Evolutionary conservation across 2,797 vertebrate species (phyloP), one percentile per base, ranked within the genome.

Genomic region (Cyprinella venusta): DNA sequence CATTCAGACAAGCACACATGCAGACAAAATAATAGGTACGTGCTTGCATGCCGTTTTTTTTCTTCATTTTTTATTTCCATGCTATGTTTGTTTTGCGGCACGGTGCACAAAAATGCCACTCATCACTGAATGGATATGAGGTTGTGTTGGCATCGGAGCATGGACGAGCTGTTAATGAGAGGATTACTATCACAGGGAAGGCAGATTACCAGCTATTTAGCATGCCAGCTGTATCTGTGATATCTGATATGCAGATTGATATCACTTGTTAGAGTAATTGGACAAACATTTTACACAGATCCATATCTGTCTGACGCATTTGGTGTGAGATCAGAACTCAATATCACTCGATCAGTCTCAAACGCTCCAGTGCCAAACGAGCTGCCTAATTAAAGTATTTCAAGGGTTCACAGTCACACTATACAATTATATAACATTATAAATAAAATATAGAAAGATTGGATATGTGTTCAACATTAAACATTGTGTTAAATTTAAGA

Each of bases 191-290:
- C 69, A 54, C 19, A 56, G 33, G 24, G 67, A 71, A 71, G 36
- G 40, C 69, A 68, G 74, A 21, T 78, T 65, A 71, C 5, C 19
- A 70, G 59, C 21, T 72, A 8, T 52, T 71, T 77, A 79, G 68
- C 82, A 69, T 78, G 75, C 82, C 54, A 50, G 40, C 70, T 30
- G 56, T 63, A 77, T 77, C 56, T 45, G 56, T 77, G 24, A 77
- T 64, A 77, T 77, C 36, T 74, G 71, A 84, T 72, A 65, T 40
- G 77, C 77, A 80, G 77, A 74, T 63, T 76, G 63, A 72, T 72
- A 84, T 79, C 70, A 42, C 83, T 80, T 74, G 83, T 80, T 84
- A 54, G n/a, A 70, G 56, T 84, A 78, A 84, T 79, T 72, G 59
- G 52, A 80, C 33, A 80, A 80, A 80, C 79, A 42, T 42, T 56